These are phyloP conservation scores for Sebastes taczanowskii DNA, from an alignment of 2,797 vertebrate genomes.

Conservation along the genomic window DNA sequence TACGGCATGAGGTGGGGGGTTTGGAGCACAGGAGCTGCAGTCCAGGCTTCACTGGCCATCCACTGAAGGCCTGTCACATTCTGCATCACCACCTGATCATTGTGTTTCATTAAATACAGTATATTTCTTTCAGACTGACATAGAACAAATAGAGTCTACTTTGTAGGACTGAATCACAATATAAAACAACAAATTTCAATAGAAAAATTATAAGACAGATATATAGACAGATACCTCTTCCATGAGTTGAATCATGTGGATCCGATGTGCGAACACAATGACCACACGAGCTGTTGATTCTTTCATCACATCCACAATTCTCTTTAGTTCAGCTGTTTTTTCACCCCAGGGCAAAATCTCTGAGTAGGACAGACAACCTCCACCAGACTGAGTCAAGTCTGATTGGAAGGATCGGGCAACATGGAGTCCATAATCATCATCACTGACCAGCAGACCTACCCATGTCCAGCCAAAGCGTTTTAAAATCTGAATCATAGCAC, in stretches of 20 bases:
- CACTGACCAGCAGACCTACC: constrained; percentile 73
- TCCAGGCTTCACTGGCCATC: constrained; percentile 64
- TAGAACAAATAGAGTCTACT: background rate
- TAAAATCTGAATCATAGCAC: constrained; percentile 72
- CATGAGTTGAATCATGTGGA: constrained; percentile 11
- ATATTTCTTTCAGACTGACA: too few relatives aligned
- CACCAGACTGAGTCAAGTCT: constrained; percentile 36
- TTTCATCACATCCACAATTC: constrained; percentile 59
- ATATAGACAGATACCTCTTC: constrained; percentile 24
- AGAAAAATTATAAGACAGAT: too few relatives aligned
- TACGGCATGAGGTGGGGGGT: constrained; percentile 42
- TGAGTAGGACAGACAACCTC: constrained; percentile 69
- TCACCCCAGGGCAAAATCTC: constrained; percentile 68
- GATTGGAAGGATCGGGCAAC: constrained; percentile 60
- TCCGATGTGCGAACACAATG: constrained; percentile 59
- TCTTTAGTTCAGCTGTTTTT: constrained; percentile 29
- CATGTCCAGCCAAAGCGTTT: constrained; percentile 76
- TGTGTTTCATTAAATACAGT: too few relatives aligned
- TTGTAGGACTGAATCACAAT: background rate
- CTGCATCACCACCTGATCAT: constrained; percentile 57
- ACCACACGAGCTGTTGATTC: constrained; percentile 62
- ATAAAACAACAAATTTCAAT: too few relatives aligned
- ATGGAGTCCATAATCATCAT: constrained; percentile 76
- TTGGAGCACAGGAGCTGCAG: constrained; percentile 40
- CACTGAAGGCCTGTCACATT: constrained; percentile 64